A percentile compares a stretch with the other conserved stretches of the same genome.
These are phyloP conservation scores for Odontomachus brunneus DNA, from an alignment of 1,140 invertebrate genomes.

Conservation along the genomic window DNA sequence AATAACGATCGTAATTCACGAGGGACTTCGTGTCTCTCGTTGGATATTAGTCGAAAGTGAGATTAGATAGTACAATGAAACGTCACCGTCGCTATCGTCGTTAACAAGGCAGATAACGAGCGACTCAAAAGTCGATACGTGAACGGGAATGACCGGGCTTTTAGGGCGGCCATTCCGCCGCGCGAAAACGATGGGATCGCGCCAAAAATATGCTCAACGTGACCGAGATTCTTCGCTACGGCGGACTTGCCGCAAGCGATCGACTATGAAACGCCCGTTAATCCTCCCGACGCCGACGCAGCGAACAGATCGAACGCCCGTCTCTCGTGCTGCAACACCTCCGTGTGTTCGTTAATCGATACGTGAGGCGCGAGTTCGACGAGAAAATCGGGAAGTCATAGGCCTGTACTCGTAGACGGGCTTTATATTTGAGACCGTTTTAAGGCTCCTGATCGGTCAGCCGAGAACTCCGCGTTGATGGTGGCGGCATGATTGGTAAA, in stretches of 20 bases:
- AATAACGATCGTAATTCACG: neutral
- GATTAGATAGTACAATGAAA: conserved; percentile 23
- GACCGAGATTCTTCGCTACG: conserved; percentile 45
- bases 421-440: no score
- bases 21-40: neutral
- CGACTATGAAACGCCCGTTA: conserved; percentile 41
- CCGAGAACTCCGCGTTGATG: no score
- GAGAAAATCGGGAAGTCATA: no score
- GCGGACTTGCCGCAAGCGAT: conserved; percentile 14
- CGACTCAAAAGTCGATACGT: neutral
- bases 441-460: no score
- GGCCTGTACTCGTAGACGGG: no score
- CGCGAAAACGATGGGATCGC: conserved; percentile 8
- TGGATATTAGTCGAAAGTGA: neutral
- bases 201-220: conserved; percentile 44
- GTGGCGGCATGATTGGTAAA: no score
- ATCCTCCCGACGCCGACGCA: neutral
- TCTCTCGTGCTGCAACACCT: no score
- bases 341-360: no score
- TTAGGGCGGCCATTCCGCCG: no score
- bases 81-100: neutral
- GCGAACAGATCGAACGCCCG: neutral
- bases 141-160: neutral
- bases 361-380: no score
- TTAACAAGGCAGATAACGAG: neutral